Percentiles rank a stretch among this genome's conserved stretches.
Conservation (phyloP, 2,888 invertebrate species). For the Euclidia mi region DNA sequence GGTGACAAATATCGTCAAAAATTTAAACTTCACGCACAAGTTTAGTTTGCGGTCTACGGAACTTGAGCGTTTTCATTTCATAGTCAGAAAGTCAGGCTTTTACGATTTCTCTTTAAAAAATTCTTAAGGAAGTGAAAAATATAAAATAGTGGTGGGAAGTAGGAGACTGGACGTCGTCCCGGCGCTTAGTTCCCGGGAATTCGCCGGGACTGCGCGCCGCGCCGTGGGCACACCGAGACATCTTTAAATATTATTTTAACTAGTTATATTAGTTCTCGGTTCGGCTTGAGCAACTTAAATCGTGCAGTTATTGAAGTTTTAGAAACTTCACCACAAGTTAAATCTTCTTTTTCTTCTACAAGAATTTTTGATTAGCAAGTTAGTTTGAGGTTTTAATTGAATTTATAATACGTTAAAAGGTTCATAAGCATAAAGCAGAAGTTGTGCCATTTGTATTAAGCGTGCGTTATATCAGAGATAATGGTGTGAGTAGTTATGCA, state of each 20-base stretch:
- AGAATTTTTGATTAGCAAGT: not conserved
- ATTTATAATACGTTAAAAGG: too few relatives aligned
- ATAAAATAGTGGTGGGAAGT: conserved; percentile 40
- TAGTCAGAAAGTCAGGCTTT: conserved; percentile 55
- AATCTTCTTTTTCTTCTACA: not conserved
- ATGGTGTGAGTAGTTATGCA: too few relatives aligned
- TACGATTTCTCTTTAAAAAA: conserved; percentile 55
- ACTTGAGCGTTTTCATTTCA: conserved; percentile 56
- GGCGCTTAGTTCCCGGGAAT: conserved; percentile 15
- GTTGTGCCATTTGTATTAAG: too few relatives aligned
- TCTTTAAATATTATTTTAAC: conserved; percentile 35
- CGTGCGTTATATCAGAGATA: too few relatives aligned
- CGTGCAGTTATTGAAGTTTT: conserved; percentile 17
- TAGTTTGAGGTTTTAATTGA: too few relatives aligned
- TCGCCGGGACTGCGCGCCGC: conserved; percentile 1
- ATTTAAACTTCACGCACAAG: conserved; percentile 9
- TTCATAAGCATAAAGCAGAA: too few relatives aligned
- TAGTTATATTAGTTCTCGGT: conserved; percentile 18
- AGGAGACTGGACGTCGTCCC: conserved; percentile 17
- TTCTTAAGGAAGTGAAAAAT: conserved; percentile 41
- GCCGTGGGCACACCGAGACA: not conserved
- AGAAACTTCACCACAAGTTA: conserved; percentile 7
- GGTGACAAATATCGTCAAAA: conserved; percentile 12
- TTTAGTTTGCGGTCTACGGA: conserved; percentile 23
- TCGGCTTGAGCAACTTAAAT: conserved; percentile 15